These are phyloP conservation scores for Polyploca ridens DNA, from an alignment of 2,888 invertebrate species.

Conservation along the genomic window DNA sequence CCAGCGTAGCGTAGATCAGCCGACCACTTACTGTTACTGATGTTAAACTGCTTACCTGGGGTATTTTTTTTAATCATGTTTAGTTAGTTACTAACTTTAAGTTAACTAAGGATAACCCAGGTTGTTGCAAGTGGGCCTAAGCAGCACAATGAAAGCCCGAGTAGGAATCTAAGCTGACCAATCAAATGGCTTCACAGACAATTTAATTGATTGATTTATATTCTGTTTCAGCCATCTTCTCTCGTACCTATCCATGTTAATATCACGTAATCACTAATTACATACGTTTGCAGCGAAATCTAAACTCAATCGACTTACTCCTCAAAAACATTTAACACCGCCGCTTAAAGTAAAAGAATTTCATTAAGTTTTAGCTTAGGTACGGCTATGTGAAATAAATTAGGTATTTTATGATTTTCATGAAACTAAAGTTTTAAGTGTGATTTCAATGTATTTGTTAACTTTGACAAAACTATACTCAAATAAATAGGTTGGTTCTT, in stretches of 20 bases:
- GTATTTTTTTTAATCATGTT: too few relatives aligned
- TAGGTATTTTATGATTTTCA: conserved; percentile 10
- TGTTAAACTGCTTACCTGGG: too few relatives aligned
- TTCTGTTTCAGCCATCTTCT: neutral
- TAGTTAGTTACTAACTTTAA: too few relatives aligned
- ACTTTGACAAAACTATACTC: too few relatives aligned
- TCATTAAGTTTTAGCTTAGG: conserved; percentile 41
- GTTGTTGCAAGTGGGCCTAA: too few relatives aligned
- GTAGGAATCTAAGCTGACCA: neutral
- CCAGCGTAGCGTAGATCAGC: too few relatives aligned
- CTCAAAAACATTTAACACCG: conserved; percentile 24
- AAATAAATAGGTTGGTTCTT: too few relatives aligned
- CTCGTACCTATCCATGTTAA: neutral
- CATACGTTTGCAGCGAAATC: neutral
- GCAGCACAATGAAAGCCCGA: neutral
- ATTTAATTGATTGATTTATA: too few relatives aligned
- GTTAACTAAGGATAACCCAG: too few relatives aligned
- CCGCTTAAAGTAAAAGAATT: conserved; percentile 35
- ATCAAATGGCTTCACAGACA: neutral
- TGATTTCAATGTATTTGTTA: neutral
- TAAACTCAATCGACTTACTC: conserved; percentile 30
- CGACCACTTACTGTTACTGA: too few relatives aligned
- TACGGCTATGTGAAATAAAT: conserved; percentile 26
- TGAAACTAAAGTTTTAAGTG: neutral
- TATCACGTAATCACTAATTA: neutral